Evolutionary conservation across 1,140 invertebrate species (phyloP), one percentile per base, ranked within the genome.

Genomic region (Danaus plexippus): DNA sequence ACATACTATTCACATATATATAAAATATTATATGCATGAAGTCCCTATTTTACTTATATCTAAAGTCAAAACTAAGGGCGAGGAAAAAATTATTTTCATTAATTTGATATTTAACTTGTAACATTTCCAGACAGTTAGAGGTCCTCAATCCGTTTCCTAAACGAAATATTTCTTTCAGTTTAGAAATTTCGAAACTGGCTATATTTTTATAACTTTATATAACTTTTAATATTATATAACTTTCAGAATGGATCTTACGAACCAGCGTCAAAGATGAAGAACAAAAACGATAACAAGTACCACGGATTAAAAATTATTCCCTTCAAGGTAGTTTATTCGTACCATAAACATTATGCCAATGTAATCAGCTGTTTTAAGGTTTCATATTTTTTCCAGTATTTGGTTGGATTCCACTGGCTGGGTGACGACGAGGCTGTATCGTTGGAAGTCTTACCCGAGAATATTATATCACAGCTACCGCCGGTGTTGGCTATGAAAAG

Each of bases 401-500:
- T 82, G 51, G 71, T 71, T 7, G 82, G 71, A 11, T 85, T 83
- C 59, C 78, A 83, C 60, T 85, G 80, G 80, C 52, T 85, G 9
- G 68, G 52, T 8, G 67, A 75, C 8, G 73, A 80, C 11, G 80
- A 85, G 61, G 82, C 80, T 7, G 80, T 83, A 3, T 60, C 69
- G 1, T 22, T 85, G 44, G 82, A 85, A 61, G 61, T 77, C 15
- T 58, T 76, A 13, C 82, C 82, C 1, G 77, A 80, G 54, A 79
- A 78, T 58, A 85, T 85, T 52, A 66, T 85, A 1, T 66, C 73
- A 1, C 77, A 78, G 32, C 61, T 85, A 12, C 80, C 82, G 9
- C 68, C 75, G 5, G 63, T 71, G 4, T 52, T 77, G 46, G 63
- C 65, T 8, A 69, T 49, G 2, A 78, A 77, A 49, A 69, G 59